Conservation (phyloP, 2,888 invertebrate genomes). For the Philereme transversata region DNA sequence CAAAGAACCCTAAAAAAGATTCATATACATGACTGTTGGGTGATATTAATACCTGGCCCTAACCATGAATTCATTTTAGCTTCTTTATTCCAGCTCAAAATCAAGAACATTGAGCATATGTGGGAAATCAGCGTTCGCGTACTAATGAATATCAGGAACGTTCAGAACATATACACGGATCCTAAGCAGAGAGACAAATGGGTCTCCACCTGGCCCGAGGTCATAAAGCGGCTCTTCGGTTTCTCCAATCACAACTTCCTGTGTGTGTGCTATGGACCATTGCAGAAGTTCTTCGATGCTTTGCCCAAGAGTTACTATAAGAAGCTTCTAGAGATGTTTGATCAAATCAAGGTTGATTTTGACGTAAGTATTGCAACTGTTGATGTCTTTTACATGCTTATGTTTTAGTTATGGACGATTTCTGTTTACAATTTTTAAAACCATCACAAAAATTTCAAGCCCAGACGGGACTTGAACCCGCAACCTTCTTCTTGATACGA, state of each 20-base stretch:
- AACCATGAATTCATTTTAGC: too few species aligned
- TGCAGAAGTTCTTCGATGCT: conserved; percentile 84
- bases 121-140: conserved; percentile 85
- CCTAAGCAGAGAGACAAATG: conserved; percentile 85
- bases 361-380: conserved; percentile 58
- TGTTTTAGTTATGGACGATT: too few species aligned
- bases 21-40: too few species aligned
- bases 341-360: conserved; percentile 85
- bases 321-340: conserved; percentile 78
- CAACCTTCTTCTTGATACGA: too few species aligned
- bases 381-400: too few species aligned
- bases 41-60: too few species aligned
- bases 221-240: conserved; percentile 86
- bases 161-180: conserved; percentile 86
- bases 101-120: conserved; percentile 86
- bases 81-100: conserved; percentile 75
- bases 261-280: conserved; percentile 85
- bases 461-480: too few species aligned
- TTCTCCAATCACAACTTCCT: conserved; percentile 87
- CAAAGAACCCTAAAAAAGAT: too few species aligned
- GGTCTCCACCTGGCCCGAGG: conserved; percentile 85
- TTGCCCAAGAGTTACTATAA: conserved; percentile 83
- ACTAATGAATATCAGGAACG: conserved; percentile 85
- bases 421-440: too few species aligned
- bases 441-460: too few species aligned